phyloP scores from a whole-genome alignment of 2,888 invertebrate species.

The Aphrophora alni region DNA sequence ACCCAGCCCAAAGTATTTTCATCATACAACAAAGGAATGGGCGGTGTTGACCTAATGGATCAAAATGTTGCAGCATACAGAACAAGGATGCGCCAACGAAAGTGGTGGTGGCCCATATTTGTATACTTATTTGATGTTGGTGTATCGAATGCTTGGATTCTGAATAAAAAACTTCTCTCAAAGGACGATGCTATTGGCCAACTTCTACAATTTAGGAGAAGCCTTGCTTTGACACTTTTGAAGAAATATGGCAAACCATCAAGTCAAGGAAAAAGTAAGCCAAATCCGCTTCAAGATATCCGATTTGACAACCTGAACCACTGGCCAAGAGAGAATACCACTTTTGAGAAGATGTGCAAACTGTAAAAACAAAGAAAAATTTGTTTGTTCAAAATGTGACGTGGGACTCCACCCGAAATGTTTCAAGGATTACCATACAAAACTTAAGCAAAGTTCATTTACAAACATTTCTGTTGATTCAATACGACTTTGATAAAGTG shows the following conservation, averaged over 20 bases:
- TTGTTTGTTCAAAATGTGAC: no score
- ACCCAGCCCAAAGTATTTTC: slow-evolving; percentile 16
- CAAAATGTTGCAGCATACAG: not conserved
- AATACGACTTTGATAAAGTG: no score
- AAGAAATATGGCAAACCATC: not conserved
- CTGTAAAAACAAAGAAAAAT: no score
- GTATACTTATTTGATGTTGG: not conserved
- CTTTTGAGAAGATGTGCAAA: not conserved
- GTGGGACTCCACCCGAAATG: no score
- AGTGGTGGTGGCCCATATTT: not conserved
- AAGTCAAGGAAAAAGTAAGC: not conserved
- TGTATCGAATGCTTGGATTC: not conserved
- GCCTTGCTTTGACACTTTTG: not conserved
- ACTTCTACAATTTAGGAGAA: not conserved
- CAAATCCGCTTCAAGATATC: not conserved
- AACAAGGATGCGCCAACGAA: not conserved
- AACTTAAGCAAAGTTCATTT: not conserved
- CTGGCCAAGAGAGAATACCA: no score
- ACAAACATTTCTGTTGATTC: no score
- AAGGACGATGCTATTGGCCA: not conserved
- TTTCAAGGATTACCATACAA: no score
- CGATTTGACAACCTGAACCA: no score
- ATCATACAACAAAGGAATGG: not conserved
- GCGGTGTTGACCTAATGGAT: not conserved
- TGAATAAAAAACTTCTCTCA: not conserved